These are phyloP conservation scores for Escarpia spicata DNA, from an alignment of 2,888 invertebrate species.

Conservation along the genomic window DNA sequence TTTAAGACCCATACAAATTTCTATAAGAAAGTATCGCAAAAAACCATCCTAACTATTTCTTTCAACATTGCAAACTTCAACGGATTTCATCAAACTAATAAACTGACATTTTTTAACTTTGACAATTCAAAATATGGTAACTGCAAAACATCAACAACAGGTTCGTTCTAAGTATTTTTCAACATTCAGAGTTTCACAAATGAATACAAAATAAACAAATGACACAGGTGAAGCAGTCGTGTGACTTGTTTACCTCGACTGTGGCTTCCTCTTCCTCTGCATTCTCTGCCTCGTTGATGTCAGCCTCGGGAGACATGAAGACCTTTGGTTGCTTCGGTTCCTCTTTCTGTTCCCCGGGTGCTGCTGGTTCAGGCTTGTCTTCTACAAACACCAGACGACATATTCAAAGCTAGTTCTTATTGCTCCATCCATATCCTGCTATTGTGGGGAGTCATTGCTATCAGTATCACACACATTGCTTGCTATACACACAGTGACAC, in stretches of 20 bases:
- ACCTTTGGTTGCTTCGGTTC: conserved; percentile 31
- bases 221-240: background rate
- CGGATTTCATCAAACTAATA: background rate
- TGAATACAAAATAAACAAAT: too few relatives aligned
- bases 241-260: conserved; percentile 33
- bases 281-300: conserved; percentile 34
- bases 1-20: background rate
- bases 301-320: conserved; percentile 42
- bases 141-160: too few relatives aligned
- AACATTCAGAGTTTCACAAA: too few relatives aligned
- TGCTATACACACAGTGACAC: too few relatives aligned
- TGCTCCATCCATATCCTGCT: background rate
- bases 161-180: too few relatives aligned
- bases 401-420: background rate
- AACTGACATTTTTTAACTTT: background rate
- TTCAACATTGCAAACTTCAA: background rate
- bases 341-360: conserved; percentile 26
- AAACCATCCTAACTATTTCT: background rate
- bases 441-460: too few relatives aligned
- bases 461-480: too few relatives aligned
- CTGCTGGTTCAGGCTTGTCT: background rate
- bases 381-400: background rate
- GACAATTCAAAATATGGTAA: background rate
- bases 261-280: conserved; percentile 43
- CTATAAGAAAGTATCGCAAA: background rate